A percentile compares a stretch with the other conserved stretches of the same genome.
Conservation (phyloP, 2,888 invertebrate genomes). For the Aporophyla nigra region DNA sequence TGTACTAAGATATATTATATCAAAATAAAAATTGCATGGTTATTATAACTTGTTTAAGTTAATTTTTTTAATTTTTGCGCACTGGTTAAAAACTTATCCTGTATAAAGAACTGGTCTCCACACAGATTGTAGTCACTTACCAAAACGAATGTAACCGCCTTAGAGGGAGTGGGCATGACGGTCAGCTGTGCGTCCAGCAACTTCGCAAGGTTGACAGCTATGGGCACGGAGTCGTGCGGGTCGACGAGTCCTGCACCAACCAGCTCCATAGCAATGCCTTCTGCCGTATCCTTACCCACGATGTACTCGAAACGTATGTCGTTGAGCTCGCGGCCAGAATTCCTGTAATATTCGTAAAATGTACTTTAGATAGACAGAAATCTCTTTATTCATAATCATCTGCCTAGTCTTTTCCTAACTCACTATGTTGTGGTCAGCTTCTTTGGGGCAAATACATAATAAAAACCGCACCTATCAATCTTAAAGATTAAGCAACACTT, state of each 20-base stretch:
- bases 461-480: background rate
- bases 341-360: constrained; percentile 88
- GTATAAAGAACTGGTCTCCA: background rate
- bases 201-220: constrained; percentile 77
- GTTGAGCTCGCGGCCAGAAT: constrained; percentile 97
- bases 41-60: too few species aligned
- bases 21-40: too few species aligned
- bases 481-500: background rate
- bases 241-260: constrained; percentile 99
- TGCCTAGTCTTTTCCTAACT: background rate
- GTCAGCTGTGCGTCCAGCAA: constrained; percentile 72
- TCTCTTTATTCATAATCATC: background rate
- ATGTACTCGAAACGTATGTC: constrained; percentile 99
- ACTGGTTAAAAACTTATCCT: too few species aligned
- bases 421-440: background rate
- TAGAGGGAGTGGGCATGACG: constrained; percentile 31
- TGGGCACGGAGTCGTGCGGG: constrained; percentile 85
- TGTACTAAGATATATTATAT: too few species aligned
- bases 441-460: background rate
- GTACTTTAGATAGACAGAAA: background rate
- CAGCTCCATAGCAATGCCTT: constrained; percentile 98
- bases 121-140: constrained; percentile 67
- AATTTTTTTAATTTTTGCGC: too few species aligned
- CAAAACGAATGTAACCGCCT: constrained; percentile 82
- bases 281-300: constrained; percentile 96